Conservation (phyloP, 2,797 vertebrate genomes). For the Limosa lapponica region DNA sequence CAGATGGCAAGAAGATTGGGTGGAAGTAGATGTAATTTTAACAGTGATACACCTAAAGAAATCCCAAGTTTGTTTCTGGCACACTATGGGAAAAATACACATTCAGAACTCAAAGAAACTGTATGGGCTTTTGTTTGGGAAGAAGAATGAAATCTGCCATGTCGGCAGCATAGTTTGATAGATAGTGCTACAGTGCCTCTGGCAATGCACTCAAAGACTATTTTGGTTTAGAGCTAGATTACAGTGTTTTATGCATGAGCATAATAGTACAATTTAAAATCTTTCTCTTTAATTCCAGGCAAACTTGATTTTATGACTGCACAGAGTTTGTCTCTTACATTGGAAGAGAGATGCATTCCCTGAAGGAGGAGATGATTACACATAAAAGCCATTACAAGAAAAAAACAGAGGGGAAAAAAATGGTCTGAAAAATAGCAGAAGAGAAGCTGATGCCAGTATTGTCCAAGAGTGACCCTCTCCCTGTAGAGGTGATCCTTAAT, state of each 20-base stretch:
- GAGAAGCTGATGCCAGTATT: background rate
- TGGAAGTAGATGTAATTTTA: background rate
- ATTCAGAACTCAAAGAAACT: background rate
- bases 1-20: background rate
- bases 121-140: background rate
- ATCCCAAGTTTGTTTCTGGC: background rate
- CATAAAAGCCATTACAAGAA: background rate
- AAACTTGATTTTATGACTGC: background rate
- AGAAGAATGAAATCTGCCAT: background rate
- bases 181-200: background rate
- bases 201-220: background rate
- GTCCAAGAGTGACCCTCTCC: background rate
- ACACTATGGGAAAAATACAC: background rate
- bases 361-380: background rate
- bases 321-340: background rate
- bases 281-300: background rate
- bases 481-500: background rate
- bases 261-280: background rate
- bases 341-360: background rate
- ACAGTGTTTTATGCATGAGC: background rate
- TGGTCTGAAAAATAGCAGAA: background rate
- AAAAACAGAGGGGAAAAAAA: background rate
- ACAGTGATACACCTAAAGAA: background rate
- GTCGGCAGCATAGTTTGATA: background rate
- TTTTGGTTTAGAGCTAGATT: background rate